These are phyloP conservation scores for Megastigmus dorsalis DNA, from an alignment of 2,888 invertebrate species.

Conservation along the genomic window DNA sequence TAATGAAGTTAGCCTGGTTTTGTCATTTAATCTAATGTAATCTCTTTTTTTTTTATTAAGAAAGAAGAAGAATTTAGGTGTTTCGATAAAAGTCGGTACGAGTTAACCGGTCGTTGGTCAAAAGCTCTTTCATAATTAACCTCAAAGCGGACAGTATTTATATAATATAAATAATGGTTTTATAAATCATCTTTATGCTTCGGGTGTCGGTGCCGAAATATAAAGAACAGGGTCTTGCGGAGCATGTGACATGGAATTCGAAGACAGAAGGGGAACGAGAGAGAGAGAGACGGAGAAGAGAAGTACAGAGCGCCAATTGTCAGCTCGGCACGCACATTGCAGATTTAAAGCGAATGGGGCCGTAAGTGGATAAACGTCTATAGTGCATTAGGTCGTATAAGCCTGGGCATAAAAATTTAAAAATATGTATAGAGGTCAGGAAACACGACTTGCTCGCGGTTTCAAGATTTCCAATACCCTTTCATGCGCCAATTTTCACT, in stretches of 20 bases:
- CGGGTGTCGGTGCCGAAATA: too few species aligned
- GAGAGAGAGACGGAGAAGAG: background rate
- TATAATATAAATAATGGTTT: too few species aligned
- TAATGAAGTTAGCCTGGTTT: too few species aligned
- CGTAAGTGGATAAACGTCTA: slow-evolving; percentile 60
- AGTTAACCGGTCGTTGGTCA: too few species aligned
- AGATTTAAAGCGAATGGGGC: slow-evolving; percentile 54
- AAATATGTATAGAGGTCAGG: slow-evolving; percentile 51
- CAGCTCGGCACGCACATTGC: slow-evolving; percentile 40
- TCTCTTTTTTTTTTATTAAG: too few species aligned
- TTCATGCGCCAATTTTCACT: background rate
- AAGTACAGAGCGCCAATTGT: slow-evolving; percentile 42
- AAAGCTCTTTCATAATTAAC: too few species aligned
- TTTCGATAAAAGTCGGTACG: too few species aligned
- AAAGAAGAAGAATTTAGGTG: too few species aligned
- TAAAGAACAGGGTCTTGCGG: background rate
- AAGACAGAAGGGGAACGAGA: slow-evolving; percentile 22
- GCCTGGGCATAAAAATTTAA: slow-evolving; percentile 41
- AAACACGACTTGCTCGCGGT: slow-evolving; percentile 21
- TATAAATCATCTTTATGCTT: too few species aligned
- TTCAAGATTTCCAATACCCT: background rate
- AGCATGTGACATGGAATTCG: slow-evolving; percentile 5
- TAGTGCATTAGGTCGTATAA: slow-evolving; percentile 42
- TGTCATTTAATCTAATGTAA: too few species aligned
- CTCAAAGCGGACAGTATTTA: too few species aligned